Base-by-base conservation (phyloP, 2,113 vertebrate genomes). In the Cyphomyrus discorhynchus region DNA sequence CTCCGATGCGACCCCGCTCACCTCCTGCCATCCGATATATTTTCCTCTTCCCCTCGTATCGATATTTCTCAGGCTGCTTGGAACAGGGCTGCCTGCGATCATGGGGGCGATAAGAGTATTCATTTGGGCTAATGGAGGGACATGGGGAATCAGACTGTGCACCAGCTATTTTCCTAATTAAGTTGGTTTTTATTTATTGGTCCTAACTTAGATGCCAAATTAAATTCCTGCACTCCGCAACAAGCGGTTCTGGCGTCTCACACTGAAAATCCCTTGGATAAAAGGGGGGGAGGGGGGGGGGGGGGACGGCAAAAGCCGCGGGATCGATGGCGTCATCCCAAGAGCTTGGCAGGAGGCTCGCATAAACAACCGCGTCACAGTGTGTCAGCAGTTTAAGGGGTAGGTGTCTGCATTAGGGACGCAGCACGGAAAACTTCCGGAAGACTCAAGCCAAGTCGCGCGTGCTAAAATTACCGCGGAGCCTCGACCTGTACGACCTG, bases 131-230 rank as follows among this genome's bases (percentile, higher is more conserved):
- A 87, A 87, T 35, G 85, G 85, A 50, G 47, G 27, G 21, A 52
- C 6, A 24, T 11, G 13, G 50, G 50, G 15, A 53, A 19, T 5
- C n/a, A 8, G 85, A n/a, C 50, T 11, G 46, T 50, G 47, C 13
- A 7, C 10, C 50, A 19, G 47, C 9, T 53, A 53, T 56, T 19
- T 87, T 21, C 27, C 17, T 87, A 53, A 52, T 87, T 52, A 87
- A 87, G 85, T 52, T n/a, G 47, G 31, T 87, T 80, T 42, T 80
- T 86, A 52, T 86, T 86, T 53, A 87, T 87, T 53, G 85, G 85
- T 56, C 50, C 10, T 35, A 39, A 27, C 31, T 35, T 39, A 27
- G n/a, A 35, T 53, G 85, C 49, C 85, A 87, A 9, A 87, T 87
- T 56, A 87, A 56, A 87, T 87, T 87, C 50, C 85, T 35, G 27